Evolutionary conservation across 2,797 vertebrate species (phyloP).

Genomic region (Sebastes melanostomus): DNA sequence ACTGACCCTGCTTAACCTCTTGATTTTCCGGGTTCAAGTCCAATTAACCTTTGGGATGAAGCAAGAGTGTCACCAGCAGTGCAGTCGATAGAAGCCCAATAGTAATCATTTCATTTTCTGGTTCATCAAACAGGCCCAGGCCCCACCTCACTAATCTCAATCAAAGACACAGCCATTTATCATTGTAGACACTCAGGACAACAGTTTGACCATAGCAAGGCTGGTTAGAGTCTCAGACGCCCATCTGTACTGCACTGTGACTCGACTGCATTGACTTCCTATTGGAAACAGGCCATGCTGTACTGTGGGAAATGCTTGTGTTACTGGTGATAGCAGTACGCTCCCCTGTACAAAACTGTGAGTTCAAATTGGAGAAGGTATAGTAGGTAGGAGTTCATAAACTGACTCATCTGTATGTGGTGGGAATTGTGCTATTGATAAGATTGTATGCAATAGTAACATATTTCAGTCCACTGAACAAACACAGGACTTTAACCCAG

Average conservation of each 20-base stretch:
- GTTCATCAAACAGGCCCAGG: constrained; percentile 89
- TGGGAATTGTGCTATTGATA: background rate
- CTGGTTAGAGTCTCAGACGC: constrained; percentile 65
- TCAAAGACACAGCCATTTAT: constrained; percentile 89
- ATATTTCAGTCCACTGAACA: background rate
- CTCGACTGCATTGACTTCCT: background rate
- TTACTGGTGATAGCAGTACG: background rate
- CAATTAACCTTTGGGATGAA: constrained; percentile 95
- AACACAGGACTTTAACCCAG: no score
- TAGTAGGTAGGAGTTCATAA: background rate
- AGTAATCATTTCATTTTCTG: constrained; percentile 96
- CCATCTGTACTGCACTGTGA: constrained; percentile 46
- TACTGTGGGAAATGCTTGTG: background rate
- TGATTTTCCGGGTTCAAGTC: constrained; percentile 98
- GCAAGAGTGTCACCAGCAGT: constrained; percentile 89
- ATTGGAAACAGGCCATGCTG: background rate
- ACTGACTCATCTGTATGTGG: background rate
- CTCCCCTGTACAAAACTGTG: background rate
- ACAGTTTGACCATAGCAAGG: constrained; percentile 72
- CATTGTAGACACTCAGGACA: constrained; percentile 80
- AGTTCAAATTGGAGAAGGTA: background rate
- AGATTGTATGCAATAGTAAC: background rate
- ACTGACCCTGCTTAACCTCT: constrained; percentile 94
- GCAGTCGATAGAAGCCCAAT: constrained; percentile 90
- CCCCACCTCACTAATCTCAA: constrained; percentile 89